A percentile compares a stretch with the other conserved stretches of the same genome.
These are phyloP conservation scores for Pseudopodoces humilis DNA, from an alignment of 2,113 vertebrate species.

Conservation along the genomic window DNA sequence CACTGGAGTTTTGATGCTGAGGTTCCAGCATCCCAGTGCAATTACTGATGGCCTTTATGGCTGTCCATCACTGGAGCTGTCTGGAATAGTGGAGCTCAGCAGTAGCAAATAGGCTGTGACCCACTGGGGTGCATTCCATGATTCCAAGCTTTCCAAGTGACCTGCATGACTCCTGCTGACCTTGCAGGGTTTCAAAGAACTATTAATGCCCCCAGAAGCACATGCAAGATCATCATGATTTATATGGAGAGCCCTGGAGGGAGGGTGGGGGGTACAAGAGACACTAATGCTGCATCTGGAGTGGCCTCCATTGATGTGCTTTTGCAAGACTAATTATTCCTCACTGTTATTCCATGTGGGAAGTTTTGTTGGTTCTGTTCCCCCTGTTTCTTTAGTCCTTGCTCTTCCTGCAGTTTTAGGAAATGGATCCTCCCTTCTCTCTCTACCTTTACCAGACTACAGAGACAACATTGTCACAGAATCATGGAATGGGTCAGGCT, in stretches of 20 bases:
- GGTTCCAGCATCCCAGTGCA: neutral
- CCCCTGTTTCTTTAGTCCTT: neutral
- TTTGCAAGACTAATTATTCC: neutral
- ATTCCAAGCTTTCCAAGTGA: neutral
- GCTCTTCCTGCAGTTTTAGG: neutral
- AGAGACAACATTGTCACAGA: neutral
- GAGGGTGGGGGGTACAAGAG: neutral
- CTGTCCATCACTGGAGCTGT: neutral
- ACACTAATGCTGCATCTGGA: neutral
- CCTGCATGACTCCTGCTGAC: neutral
- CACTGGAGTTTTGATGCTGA: neutral
- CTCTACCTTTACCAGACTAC: neutral
- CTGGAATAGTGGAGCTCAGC: rapidly evolving
- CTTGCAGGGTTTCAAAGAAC: neutral
- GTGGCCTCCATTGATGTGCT: neutral
- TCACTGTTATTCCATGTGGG: neutral
- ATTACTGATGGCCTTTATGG: neutral
- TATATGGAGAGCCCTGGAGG: neutral
- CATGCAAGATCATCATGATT: neutral
- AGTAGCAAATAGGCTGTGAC: neutral
- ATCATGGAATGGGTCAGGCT: neutral
- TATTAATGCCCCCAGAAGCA: neutral
- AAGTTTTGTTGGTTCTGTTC: neutral
- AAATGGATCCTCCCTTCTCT: neutral
- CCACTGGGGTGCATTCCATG: rapidly evolving